phyloP scores from a whole-genome alignment of 2,113 vertebrate genomes.

The Sinocyclocheilus rhinocerous region DNA sequence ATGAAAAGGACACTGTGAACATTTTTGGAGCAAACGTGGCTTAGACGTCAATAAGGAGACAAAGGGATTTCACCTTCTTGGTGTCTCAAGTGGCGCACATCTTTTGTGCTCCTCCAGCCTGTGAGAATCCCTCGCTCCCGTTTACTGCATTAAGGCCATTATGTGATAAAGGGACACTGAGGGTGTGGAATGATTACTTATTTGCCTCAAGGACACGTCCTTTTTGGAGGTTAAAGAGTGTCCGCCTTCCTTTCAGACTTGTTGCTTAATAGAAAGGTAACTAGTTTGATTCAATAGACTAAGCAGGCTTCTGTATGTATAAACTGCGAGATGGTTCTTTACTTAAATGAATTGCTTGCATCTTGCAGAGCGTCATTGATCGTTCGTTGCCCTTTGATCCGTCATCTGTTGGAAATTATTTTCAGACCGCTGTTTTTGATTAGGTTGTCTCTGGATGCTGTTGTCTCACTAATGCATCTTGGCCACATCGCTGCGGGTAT shows the following conservation, averaged over 20 bases:
- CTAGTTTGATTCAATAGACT: neutral
- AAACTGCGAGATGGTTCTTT: neutral
- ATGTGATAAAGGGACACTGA: neutral
- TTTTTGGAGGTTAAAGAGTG: neutral
- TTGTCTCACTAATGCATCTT: conserved; percentile 8
- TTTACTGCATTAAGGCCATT: neutral
- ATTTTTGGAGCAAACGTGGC: neutral
- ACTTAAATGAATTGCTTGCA: conserved; percentile 2
- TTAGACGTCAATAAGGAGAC: neutral
- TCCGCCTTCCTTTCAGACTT: neutral
- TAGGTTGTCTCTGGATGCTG: neutral
- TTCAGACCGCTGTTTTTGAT: conserved; percentile 17
- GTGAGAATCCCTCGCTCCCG: neutral
- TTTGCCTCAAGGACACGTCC: neutral
- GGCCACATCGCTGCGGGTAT: neutral
- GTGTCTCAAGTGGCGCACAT: neutral
- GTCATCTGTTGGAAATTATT: conserved; percentile 34
- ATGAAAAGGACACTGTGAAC: conserved; percentile 1
- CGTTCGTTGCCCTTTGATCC: neutral
- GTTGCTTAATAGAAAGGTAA: neutral
- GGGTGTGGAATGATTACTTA: conserved; percentile 27
- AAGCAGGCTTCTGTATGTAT: neutral
- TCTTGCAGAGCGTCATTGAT: conserved; percentile 32
- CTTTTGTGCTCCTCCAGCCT: neutral
- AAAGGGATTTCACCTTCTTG: conserved; percentile 8